Evolutionary conservation across 53 echinoderm and acorn worm species (phyloP).

Genomic region (Zoroaster sp.): DNA sequence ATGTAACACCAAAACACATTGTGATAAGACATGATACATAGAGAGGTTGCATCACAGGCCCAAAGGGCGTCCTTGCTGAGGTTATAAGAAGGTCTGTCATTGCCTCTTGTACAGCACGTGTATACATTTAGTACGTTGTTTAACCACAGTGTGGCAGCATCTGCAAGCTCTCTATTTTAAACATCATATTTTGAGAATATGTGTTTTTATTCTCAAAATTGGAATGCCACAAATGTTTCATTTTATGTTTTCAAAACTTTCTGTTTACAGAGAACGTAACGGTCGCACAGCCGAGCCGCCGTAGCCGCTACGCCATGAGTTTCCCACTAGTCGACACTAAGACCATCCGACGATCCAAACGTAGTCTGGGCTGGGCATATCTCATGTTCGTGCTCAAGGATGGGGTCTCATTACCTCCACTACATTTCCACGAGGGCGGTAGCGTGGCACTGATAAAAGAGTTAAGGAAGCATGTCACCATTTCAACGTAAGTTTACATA

Average conservation of each 20-base stretch:
- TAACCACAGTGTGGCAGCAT: too few species aligned
- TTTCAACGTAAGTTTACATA: constrained; percentile 70
- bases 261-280: constrained; percentile 54
- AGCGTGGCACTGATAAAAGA: constrained; percentile 69
- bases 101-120: too few species aligned
- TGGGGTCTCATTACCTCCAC: constrained; percentile 82
- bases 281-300: constrained; percentile 62
- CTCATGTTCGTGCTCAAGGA: constrained; percentile 90
- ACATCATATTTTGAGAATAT: too few species aligned
- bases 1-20: too few species aligned
- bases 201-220: too few species aligned
- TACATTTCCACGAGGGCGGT: constrained; percentile 98
- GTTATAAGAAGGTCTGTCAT: too few species aligned
- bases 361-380: constrained; percentile 89
- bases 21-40: too few species aligned
- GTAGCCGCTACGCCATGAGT: constrained; percentile 77
- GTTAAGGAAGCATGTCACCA: constrained; percentile 81
- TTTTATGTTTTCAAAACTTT: background rate
- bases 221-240: background rate
- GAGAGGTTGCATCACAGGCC: too few species aligned
- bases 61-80: too few species aligned
- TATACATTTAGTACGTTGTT: too few species aligned
- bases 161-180: too few species aligned
- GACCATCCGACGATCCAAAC: constrained; percentile 90
- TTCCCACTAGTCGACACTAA: constrained; percentile 76